phyloP scores from a whole-genome alignment of 2,888 invertebrate genomes.

The Plebejus melissa region DNA sequence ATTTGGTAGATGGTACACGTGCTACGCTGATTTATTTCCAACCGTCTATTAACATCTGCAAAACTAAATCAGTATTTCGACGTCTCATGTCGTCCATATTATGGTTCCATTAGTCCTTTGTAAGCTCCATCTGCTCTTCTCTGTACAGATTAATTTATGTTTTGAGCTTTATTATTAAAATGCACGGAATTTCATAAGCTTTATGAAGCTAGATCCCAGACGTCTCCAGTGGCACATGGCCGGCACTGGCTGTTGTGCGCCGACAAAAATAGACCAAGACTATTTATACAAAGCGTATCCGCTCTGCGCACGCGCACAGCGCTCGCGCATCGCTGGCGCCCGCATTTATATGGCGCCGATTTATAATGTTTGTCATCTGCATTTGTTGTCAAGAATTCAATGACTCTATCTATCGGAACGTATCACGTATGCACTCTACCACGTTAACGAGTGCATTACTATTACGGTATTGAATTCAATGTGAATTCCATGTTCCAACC shows the following conservation, averaged over 20 bases:
- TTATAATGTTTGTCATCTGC: slow-evolving; percentile 36
- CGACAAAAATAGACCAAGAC: slow-evolving; percentile 68
- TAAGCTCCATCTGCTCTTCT: background rate
- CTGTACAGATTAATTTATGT: background rate
- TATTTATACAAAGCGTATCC: slow-evolving; percentile 74
- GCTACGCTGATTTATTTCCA: background rate
- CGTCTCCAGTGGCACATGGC: slow-evolving; percentile 66
- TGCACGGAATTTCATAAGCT: slow-evolving; percentile 62
- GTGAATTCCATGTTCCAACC: background rate
- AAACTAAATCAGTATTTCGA: background rate
- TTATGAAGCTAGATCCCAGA: slow-evolving; percentile 58
- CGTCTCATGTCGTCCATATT: background rate
- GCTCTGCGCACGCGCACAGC: slow-evolving; percentile 64
- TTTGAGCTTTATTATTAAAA: background rate
- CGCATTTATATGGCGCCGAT: slow-evolving; percentile 41
- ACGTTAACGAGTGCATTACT: background rate
- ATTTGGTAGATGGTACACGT: background rate
- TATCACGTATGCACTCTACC: background rate
- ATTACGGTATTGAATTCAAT: background rate
- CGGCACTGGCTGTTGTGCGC: slow-evolving; percentile 63
- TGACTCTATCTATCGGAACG: slow-evolving; percentile 21
- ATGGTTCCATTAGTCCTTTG: background rate
- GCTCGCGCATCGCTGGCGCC: slow-evolving; percentile 52
- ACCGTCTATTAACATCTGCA: background rate
- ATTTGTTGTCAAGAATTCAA: slow-evolving; percentile 32